These are phyloP conservation scores for Darevskia nairensis DNA, from an alignment of 2,797 vertebrate genomes.

Conservation along the genomic window DNA sequence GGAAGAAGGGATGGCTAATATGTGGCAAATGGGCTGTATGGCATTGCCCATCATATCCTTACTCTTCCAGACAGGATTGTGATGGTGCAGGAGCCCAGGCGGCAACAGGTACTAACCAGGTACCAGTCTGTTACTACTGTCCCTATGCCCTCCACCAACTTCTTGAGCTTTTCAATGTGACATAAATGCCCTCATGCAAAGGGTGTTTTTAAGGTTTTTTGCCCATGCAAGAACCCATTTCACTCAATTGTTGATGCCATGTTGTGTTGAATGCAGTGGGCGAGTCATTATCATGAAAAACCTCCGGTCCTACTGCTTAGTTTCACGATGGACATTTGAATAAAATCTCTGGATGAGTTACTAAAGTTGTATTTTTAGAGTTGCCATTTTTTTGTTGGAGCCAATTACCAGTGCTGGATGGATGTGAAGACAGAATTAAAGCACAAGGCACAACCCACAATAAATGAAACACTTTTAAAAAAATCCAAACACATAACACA, in stretches of 20 bases:
- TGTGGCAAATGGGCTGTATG: neutral
- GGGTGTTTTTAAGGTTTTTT: neutral
- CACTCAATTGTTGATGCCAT: conserved; percentile 5
- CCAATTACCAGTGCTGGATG: conserved; percentile 40
- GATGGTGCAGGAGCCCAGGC: neutral
- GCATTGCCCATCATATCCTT: neutral
- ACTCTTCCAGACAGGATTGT: neutral
- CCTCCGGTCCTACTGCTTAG: conserved; percentile 53
- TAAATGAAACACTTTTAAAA: conserved; percentile 54
- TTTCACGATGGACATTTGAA: conserved; percentile 60
- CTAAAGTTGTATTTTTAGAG: conserved; percentile 57
- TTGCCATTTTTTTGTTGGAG: conserved; percentile 57
- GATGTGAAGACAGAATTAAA: conserved; percentile 56
- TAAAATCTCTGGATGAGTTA: conserved; percentile 54
- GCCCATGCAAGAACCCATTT: neutral
- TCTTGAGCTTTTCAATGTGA: neutral
- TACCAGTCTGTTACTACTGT: neutral
- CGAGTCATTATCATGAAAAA: conserved; percentile 58
- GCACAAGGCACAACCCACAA: conserved; percentile 47
- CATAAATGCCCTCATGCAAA: neutral
- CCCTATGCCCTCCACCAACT: neutral
- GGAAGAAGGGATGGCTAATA: too few species aligned
- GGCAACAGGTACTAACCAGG: neutral
- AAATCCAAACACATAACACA: conserved; percentile 34
- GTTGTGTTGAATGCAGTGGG: conserved; percentile 48